A percentile compares a stretch with the other conserved stretches of the same genome.
phyloP scores from a whole-genome alignment of 2,113 vertebrate species.

The Chauna torquata region DNA sequence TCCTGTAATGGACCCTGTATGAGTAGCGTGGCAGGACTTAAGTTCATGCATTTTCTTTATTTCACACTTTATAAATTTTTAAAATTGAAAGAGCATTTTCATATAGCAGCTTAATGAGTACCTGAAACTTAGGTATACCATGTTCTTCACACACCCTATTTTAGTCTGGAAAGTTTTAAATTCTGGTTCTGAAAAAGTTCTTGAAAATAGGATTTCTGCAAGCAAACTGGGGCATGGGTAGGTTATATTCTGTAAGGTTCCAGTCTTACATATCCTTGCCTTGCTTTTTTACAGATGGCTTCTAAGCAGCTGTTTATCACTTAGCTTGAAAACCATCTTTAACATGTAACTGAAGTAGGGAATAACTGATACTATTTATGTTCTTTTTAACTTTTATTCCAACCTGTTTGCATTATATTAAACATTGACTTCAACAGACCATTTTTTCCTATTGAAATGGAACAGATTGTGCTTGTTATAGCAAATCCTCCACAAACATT shows the following conservation, averaged over 20 bases:
- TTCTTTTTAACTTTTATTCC: background rate
- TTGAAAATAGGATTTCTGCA: background rate
- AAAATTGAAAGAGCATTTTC: background rate
- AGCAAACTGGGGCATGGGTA: too few relatives aligned
- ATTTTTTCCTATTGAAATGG: background rate
- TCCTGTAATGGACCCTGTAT: background rate
- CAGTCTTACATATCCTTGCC: background rate
- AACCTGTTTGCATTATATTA: background rate
- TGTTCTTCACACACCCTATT: background rate
- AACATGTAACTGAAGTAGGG: rapidly evolving
- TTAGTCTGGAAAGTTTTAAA: background rate
- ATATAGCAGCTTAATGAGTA: background rate
- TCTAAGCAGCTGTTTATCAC: rapidly evolving
- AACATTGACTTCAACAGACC: background rate
- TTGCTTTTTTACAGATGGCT: background rate
- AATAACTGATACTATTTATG: background rate
- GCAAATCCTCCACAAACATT: too few relatives aligned
- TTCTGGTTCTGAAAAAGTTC: background rate
- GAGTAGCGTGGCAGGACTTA: background rate
- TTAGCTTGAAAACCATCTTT: background rate
- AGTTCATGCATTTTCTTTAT: background rate
- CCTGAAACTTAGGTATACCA: background rate
- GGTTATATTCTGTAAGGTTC: rapidly evolving
- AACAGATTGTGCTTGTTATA: too few relatives aligned
- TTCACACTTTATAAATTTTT: background rate